Conservation (phyloP, 2,797 vertebrate genomes). For the Ataeniobius toweri region DNA sequence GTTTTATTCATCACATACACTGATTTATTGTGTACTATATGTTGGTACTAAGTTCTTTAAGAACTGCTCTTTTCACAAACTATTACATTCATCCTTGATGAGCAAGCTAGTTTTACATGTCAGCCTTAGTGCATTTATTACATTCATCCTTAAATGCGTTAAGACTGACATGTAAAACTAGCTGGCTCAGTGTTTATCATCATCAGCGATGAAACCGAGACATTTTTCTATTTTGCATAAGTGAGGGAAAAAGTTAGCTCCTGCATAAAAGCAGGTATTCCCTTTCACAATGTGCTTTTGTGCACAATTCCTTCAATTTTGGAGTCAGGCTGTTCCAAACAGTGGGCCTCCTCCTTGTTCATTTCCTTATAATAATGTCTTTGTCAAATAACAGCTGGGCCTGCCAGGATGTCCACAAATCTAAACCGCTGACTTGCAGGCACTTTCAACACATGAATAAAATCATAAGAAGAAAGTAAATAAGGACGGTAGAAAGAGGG, state of each 20-base stretch:
- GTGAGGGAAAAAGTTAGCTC: constrained; percentile 40
- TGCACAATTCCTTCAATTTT: constrained; percentile 56
- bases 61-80: constrained; percentile 41
- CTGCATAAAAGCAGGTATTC: constrained; percentile 63
- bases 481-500: constrained; percentile 53
- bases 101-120: constrained; percentile 56
- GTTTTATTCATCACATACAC: not conserved
- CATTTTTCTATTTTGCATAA: constrained; percentile 52
- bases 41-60: constrained; percentile 31
- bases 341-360: constrained; percentile 72
- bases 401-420: constrained; percentile 74
- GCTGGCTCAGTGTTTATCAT: constrained; percentile 58
- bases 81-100: constrained; percentile 31
- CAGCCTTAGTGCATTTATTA: constrained; percentile 41
- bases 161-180: constrained; percentile 52
- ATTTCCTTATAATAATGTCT: constrained; percentile 81
- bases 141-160: constrained; percentile 44
- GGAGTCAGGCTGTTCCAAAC: constrained; percentile 64
- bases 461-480: constrained; percentile 81
- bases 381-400: constrained; percentile 75
- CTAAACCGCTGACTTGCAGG: constrained; percentile 69
- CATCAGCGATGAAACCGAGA: constrained; percentile 60
- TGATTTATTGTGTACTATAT: constrained; percentile 14
- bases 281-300: constrained; percentile 76
- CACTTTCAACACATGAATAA: constrained; percentile 69